Evolutionary conservation across 2,113 vertebrate species (phyloP), one percentile per base, ranked within the genome.

Genomic region (Scomber scombrus): DNA sequence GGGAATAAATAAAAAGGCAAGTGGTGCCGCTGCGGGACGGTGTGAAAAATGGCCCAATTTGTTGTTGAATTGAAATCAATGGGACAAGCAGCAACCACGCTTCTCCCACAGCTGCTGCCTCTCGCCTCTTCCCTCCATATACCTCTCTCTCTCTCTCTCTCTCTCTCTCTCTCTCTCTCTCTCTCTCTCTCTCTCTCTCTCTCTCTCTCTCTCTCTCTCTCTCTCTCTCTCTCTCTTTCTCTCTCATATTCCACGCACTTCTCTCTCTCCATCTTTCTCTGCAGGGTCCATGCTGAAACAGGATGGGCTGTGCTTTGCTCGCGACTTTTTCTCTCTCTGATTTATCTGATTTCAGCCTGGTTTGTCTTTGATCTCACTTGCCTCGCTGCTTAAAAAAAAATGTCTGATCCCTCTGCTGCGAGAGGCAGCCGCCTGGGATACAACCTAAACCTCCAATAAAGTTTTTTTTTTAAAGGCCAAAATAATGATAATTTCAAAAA

Each of bases 21-120:
- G 86, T 82, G 75, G 80, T 50, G 73, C 66, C 45, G 6, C 82
- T 21, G 84, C 50, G 45, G 81, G 76, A 71, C 31, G 29, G 23
- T 66, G 61, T 91, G 89, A 92, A 90, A 87, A 91, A 91, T 90
- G 76, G 85, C 85, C 88, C 88, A 88, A 92, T 93, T 91, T 89
- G 75, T 69, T 78, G 75, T 75, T 80, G 88, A 92, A 84, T 78
- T 78, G 84, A 89, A 93, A 93, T 93, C 90, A 86, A 92, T 92
- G 90, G 81, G 73, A 86, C 75, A 82, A 77, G 83, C 80, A 31
- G 23, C 73, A 47, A 19, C 75, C 21, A 47, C 58, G 26, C 49
- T 77, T 72, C 75, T 63, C 40, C 77, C 71, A 71, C 23, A 63
- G 83, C 70, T 69, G 78, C 70, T 66, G 63, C 66, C 65, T 74